phyloP scores from a whole-genome alignment of 1,140 invertebrate species.

The Pseudobourletiella spinata region DNA sequence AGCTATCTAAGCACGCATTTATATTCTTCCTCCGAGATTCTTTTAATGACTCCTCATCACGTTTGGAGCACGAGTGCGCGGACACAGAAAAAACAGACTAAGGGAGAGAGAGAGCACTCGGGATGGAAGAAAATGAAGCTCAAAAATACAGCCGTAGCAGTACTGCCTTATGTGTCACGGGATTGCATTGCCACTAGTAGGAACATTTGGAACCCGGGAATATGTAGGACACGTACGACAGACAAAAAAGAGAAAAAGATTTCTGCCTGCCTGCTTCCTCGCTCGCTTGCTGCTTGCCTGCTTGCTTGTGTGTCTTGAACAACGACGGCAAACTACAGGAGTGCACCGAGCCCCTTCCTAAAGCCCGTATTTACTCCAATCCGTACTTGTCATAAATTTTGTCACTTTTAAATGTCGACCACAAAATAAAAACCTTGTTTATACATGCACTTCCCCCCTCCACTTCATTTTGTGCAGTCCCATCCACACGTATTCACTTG shows the following conservation, averaged over 20 bases:
- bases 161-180: too few relatives aligned
- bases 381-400: constrained; percentile 35
- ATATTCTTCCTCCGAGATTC: constrained; percentile 6
- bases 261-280: constrained; percentile 3
- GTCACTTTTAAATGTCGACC: constrained; percentile 31
- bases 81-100: too few relatives aligned
- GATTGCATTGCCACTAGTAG: too few relatives aligned
- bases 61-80: constrained; percentile 1
- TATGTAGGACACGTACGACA: too few relatives aligned
- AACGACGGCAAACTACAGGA: background rate
- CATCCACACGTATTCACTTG: background rate
- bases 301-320: constrained; percentile 1
- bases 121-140: too few relatives aligned
- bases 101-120: too few relatives aligned
- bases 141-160: too few relatives aligned
- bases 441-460: constrained; percentile 10
- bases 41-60: constrained; percentile 11
- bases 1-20: constrained; percentile 13
- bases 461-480: background rate
- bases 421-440: constrained; percentile 30
- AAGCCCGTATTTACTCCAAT: constrained; percentile 29
- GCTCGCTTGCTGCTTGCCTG: too few relatives aligned
- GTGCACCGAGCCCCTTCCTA: constrained; percentile 1
- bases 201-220: too few relatives aligned
- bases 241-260: constrained; percentile 2